Conservation (phyloP, 2,888 invertebrate genomes). For the Heliconius hortense region DNA sequence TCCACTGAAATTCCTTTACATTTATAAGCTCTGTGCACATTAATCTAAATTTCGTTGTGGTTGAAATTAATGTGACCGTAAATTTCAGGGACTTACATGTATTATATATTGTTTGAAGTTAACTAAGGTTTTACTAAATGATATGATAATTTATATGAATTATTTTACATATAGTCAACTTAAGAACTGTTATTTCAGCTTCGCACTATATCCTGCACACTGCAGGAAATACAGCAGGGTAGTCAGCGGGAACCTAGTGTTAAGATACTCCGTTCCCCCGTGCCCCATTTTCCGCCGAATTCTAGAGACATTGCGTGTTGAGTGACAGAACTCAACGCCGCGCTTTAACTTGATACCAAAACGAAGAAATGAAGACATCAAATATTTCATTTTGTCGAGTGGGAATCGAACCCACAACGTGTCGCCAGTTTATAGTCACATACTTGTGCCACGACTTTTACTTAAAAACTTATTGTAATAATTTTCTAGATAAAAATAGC, state of each 20-base stretch:
- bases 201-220: neutral
- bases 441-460: too few species aligned
- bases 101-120: conserved; percentile 25
- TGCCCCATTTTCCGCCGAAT: neutral
- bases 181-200: neutral
- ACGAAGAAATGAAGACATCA: too few species aligned
- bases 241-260: neutral
- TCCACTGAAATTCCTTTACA: conserved; percentile 30
- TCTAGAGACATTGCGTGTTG: too few species aligned
- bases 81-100: conserved; percentile 36
- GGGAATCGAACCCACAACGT: too few species aligned
- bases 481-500: too few species aligned
- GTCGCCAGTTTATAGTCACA: too few species aligned
- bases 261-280: neutral
- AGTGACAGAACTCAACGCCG: too few species aligned
- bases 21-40: conserved; percentile 37
- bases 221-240: too few species aligned
- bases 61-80: conserved; percentile 39
- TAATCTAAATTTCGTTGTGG: conserved; percentile 39
- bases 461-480: too few species aligned
- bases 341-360: neutral
- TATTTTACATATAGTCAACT: neutral
- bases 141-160: conserved; percentile 32
- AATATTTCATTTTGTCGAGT: too few species aligned
- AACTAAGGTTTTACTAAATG: conserved; percentile 35